A percentile compares a stretch with the other conserved stretches of the same genome.
These are phyloP conservation scores for Lepilemur septentrionalis DNA, from an alignment of 2,797 vertebrate species.

Conservation along the genomic window DNA sequence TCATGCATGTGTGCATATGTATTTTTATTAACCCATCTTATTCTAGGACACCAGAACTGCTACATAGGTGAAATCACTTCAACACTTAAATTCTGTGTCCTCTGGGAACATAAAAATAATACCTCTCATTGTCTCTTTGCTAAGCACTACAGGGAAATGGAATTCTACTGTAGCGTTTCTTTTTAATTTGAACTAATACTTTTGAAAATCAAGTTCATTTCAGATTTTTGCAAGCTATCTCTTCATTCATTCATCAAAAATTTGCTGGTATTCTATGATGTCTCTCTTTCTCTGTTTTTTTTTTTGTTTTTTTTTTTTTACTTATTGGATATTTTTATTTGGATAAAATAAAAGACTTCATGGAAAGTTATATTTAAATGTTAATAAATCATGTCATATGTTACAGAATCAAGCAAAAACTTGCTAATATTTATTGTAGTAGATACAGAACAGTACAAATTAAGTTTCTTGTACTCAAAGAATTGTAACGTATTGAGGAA, in stretches of 20 bases:
- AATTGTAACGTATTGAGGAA: neutral
- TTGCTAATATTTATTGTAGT: neutral
- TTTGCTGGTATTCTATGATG: neutral
- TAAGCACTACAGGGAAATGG: neutral
- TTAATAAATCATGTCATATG: neutral
- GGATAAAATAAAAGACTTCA: neutral
- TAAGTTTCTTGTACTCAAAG: neutral
- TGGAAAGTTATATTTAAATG: neutral
- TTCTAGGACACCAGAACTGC: neutral
- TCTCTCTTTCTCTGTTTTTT: neutral
- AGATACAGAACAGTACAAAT: neutral
- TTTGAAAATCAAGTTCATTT: conserved; percentile 28
- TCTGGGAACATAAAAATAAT: neutral
- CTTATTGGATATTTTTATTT: neutral
- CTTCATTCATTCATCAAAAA: neutral
- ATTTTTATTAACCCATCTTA: neutral
- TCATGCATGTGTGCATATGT: neutral
- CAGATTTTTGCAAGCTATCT: neutral
- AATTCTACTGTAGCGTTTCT: neutral
- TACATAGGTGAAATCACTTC: neutral
- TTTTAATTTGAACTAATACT: conserved; percentile 19
- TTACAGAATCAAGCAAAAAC: neutral
- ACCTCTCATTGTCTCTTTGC: neutral
- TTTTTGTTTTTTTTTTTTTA: neutral
- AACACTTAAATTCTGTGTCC: neutral